Evolutionary conservation across 2,888 invertebrate species (phyloP).

Genomic region (Amphiduros pacificus): DNA sequence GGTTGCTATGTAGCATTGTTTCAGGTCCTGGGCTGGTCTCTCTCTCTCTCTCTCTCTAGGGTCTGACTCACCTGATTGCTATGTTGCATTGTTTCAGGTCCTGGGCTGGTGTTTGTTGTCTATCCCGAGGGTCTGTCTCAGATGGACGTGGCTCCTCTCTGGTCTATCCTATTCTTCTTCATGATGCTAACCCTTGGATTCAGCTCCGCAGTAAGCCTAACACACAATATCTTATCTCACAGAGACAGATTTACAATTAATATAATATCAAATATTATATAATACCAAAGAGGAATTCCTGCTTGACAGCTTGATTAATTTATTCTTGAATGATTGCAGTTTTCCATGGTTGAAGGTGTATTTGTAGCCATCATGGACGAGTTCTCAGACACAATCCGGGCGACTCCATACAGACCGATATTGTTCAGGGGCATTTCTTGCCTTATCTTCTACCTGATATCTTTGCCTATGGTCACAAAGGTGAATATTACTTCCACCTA

Average conservation of each 20-base stretch:
- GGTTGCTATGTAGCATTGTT: too few relatives aligned
- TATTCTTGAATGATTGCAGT: slow-evolving; percentile 24
- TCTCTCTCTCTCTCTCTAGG: too few relatives aligned
- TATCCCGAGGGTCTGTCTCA: slow-evolving; percentile 55
- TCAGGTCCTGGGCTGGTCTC: too few relatives aligned
- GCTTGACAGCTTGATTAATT: background rate
- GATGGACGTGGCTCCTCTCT: slow-evolving; percentile 53
- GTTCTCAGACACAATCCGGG: slow-evolving; percentile 27
- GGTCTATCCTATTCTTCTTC: slow-evolving; percentile 55
- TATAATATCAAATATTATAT: background rate
- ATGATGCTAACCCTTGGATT: slow-evolving; percentile 57
- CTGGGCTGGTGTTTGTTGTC: slow-evolving; percentile 56
- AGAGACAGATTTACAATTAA: background rate
- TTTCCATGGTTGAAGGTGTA: slow-evolving; percentile 34
- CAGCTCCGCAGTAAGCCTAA: slow-evolving; percentile 44
- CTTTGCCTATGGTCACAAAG: slow-evolving; percentile 32
- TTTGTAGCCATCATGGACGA: slow-evolving; percentile 33
- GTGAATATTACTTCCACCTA: slow-evolving; percentile 18
- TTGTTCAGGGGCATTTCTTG: slow-evolving; percentile 26
- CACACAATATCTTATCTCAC: background rate
- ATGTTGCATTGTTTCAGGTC: slow-evolving; percentile 50
- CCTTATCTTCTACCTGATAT: slow-evolving; percentile 28
- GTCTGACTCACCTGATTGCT: too few relatives aligned
- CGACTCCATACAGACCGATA: slow-evolving; percentile 20
- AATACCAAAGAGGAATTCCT: background rate